Evolutionary conservation across 2,113 vertebrate species (phyloP).

Genomic region (Leucopsar rothschildi): DNA sequence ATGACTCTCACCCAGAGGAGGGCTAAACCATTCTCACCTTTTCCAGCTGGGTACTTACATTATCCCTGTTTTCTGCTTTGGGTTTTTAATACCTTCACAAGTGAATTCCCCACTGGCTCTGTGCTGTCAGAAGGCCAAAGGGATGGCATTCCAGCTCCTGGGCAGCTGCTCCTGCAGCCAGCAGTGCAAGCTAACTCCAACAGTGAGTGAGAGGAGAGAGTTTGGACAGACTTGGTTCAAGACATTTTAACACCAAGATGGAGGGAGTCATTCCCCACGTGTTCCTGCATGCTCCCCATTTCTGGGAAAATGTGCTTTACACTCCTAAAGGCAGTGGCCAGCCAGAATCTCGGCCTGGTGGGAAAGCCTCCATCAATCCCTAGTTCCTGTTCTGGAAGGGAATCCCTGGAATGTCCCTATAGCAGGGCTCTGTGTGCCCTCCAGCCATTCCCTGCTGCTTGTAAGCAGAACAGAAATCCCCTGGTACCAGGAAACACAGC

Average conservation of each 20-base stretch:
- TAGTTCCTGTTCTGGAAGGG: neutral
- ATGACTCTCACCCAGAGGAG: conserved; percentile 62
- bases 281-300: neutral
- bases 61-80: conserved; percentile 5
- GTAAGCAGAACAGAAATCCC: neutral
- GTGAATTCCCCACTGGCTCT: neutral
- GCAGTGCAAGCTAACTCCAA: neutral
- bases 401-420: accelerated
- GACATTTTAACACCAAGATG: accelerated
- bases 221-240: neutral
- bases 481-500: neutral
- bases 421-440: accelerated
- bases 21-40: conserved; percentile 55
- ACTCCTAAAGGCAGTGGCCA: neutral
- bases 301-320: neutral
- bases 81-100: conserved; percentile 7
- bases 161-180: neutral
- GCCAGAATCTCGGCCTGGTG: neutral
- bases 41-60: neutral
- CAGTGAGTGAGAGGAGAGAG: neutral
- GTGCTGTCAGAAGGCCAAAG: neutral
- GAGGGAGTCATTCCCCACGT: neutral
- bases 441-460: neutral
- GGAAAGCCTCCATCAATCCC: neutral
- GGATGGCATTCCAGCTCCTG: neutral